These are phyloP conservation scores for Euglossa dilemma DNA, from an alignment of 1,140 invertebrate species.

Conservation along the genomic window DNA sequence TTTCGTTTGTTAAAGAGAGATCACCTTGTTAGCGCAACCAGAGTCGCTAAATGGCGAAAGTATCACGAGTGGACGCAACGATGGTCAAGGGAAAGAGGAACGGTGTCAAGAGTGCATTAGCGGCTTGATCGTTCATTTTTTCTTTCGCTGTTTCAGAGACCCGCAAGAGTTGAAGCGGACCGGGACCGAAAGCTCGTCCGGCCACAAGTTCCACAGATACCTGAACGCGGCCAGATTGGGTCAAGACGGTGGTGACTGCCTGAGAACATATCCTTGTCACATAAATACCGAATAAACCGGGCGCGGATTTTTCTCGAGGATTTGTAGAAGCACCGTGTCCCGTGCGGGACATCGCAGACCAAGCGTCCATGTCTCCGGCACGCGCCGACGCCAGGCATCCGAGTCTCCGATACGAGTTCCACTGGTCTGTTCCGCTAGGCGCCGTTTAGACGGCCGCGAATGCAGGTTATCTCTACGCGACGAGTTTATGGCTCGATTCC, in stretches of 20 bases:
- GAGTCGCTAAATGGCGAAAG: slow-evolving; percentile 26
- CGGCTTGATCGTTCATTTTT: slow-evolving; percentile 19
- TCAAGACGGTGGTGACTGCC: slow-evolving; percentile 90
- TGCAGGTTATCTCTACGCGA: not conserved
- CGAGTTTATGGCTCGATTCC: not conserved
- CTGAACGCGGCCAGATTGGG: slow-evolving; percentile 91
- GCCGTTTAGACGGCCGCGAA: not conserved
- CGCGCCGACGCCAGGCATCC: not conserved
- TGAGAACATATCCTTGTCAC: slow-evolving; percentile 87
- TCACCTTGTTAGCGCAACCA: not conserved
- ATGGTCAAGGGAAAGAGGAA: not conserved
- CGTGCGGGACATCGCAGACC: not conserved
- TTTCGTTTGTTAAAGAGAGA: slow-evolving; percentile 5
- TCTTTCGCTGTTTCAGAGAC: slow-evolving; percentile 84
- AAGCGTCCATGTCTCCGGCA: not conserved
- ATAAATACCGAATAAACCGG: slow-evolving; percentile 81
- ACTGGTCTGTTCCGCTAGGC: not conserved
- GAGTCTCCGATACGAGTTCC: not conserved
- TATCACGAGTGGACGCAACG: not conserved
- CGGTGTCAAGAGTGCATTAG: not conserved
- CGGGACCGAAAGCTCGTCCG: slow-evolving; percentile 86
- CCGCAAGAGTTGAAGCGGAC: slow-evolving; percentile 87
- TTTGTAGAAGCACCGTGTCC: not conserved
- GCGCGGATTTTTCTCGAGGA: not conserved
- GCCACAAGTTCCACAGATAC: slow-evolving; percentile 90